Percentiles rank a stretch among this genome's conserved stretches.
Evolutionary conservation across 2,797 vertebrate genomes (phyloP).

Genomic region (Decapterus maruadsi): DNA sequence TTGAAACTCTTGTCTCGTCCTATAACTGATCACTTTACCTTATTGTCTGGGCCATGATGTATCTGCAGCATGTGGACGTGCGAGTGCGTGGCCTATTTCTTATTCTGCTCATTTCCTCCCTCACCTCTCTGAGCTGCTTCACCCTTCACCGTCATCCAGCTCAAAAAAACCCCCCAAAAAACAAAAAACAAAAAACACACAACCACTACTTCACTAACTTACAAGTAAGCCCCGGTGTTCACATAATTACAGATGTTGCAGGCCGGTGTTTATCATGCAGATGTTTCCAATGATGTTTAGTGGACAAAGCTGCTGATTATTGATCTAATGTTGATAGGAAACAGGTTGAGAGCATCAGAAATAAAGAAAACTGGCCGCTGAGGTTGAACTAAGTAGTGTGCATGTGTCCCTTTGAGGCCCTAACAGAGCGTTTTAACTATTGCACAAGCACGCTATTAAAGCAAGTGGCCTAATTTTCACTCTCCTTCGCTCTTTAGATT

Average conservation of each 20-base stretch:
- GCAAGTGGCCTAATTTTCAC: slow-evolving; percentile 61
- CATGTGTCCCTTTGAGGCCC: slow-evolving; percentile 31
- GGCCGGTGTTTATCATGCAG: not conserved
- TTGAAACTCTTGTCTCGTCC: not conserved
- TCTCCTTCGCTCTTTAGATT: slow-evolving; percentile 43
- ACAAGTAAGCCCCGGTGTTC: not conserved
- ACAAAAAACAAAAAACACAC: not conserved
- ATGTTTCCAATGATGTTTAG: not conserved
- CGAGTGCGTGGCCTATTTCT: slow-evolving; percentile 38
- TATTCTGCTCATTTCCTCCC: slow-evolving; percentile 13
- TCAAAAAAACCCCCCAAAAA: slow-evolving; percentile 11
- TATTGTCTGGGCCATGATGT: not conserved
- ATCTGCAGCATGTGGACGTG: slow-evolving; percentile 29
- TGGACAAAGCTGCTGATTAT: not conserved
- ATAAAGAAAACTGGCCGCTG: not conserved
- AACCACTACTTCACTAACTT: not conserved
- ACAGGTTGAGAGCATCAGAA: not conserved
- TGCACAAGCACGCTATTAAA: slow-evolving; percentile 36
- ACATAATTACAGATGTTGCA: not conserved
- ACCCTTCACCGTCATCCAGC: not conserved
- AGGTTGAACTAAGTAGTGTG: not conserved
- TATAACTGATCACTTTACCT: not conserved
- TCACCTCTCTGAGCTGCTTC: slow-evolving; percentile 18
- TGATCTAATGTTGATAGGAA: slow-evolving; percentile 5
- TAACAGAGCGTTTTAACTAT: slow-evolving; percentile 25